phyloP scores from a whole-genome alignment of 2,888 invertebrate genomes.

The Chelonus formosanus region DNA sequence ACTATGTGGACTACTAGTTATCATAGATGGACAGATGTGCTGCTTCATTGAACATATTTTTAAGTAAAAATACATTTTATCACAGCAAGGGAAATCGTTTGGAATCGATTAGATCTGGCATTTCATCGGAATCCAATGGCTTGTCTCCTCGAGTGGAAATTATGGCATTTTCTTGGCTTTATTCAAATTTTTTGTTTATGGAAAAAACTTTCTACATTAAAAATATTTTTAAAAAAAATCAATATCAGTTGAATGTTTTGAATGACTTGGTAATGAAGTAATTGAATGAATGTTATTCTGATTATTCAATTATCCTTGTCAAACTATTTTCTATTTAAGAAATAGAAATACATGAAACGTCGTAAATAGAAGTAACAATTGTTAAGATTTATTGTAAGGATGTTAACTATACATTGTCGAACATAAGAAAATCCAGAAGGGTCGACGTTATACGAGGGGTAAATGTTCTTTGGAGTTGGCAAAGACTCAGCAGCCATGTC shows the following conservation, averaged over 20 bases:
- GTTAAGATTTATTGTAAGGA: constrained; percentile 11
- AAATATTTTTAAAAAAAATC: too few relatives aligned
- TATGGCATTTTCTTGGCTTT: constrained; percentile 19
- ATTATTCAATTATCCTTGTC: too few relatives aligned
- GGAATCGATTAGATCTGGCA: constrained; percentile 33
- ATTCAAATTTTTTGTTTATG: too few relatives aligned
- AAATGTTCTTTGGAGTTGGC: constrained; percentile 30
- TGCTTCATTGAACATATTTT: constrained; percentile 20
- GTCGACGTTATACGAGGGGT: constrained; percentile 19
- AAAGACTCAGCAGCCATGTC: constrained; percentile 32
- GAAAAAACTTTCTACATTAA: too few relatives aligned
- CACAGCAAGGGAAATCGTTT: constrained; percentile 27
- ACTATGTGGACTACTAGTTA: neutral
- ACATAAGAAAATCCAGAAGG: constrained; percentile 24
- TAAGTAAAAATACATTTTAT: constrained; percentile 2
- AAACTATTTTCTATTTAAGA: neutral
- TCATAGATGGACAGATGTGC: constrained; percentile 12
- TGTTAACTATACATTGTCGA: constrained; percentile 15
- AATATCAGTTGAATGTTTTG: too few relatives aligned
- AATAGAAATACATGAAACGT: neutral
- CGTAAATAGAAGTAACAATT: constrained; percentile 1
- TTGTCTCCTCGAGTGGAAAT: constrained; percentile 27
- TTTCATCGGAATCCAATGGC: constrained; percentile 21
- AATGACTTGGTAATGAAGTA: too few relatives aligned
- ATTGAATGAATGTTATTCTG: too few relatives aligned